phyloP scores from a whole-genome alignment of 2,113 vertebrate species.

The Amphiprion ocellaris region DNA sequence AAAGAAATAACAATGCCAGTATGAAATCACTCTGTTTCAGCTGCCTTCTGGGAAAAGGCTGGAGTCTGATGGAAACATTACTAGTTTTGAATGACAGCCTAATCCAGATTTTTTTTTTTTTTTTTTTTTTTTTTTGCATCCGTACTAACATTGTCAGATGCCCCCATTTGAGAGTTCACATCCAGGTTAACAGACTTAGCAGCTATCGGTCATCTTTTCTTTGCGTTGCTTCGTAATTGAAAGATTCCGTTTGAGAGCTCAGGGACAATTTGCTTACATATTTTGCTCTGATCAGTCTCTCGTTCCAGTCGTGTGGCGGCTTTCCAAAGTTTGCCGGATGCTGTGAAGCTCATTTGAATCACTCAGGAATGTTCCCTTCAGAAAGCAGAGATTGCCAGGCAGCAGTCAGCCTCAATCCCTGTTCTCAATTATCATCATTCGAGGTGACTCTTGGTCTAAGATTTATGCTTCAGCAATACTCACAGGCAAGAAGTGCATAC shows the following conservation, averaged over 20 bases:
- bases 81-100: conserved; percentile 43
- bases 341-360: conserved; percentile 67
- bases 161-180: conserved; percentile 44
- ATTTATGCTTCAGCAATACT: conserved; percentile 64
- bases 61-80: conserved; percentile 57
- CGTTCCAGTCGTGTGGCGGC: conserved; percentile 58
- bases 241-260: conserved; percentile 42
- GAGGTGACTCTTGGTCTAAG: conserved; percentile 62
- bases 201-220: conserved; percentile 19
- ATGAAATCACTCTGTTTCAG: conserved; percentile 38
- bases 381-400: conserved; percentile 67
- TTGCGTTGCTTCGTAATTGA: conserved; percentile 53
- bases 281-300: conserved; percentile 49
- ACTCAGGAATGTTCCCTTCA: conserved; percentile 71
- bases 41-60: conserved; percentile 31
- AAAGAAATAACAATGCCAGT: conserved; percentile 27
- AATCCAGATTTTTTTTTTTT: conserved; percentile 11
- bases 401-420: conserved; percentile 61
- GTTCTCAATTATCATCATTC: conserved; percentile 79
- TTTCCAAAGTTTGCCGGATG: conserved; percentile 70
- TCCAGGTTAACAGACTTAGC: conserved; percentile 42
- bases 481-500: conserved; percentile 37
- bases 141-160: conserved; percentile 1
- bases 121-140: conserved; percentile 26
- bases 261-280: conserved; percentile 48